Base-by-base conservation (phyloP, 2,113 vertebrate species). In the Capreolus pygargus region DNA sequence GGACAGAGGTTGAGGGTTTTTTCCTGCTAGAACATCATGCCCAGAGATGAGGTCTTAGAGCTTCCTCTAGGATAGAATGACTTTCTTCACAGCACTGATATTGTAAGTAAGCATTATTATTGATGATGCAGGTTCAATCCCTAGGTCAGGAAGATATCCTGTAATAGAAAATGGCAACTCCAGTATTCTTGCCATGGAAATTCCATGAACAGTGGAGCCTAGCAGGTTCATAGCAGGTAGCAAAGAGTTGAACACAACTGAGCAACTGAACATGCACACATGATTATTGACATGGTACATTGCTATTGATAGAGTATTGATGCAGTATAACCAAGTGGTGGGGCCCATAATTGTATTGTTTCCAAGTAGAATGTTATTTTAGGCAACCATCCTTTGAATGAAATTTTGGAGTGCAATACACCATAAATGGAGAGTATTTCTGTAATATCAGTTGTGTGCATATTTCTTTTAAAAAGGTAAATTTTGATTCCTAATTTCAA, bases 321-420 rank as follows among this genome's bases (percentile, higher is more conserved):
- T 55, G 23, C 21, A 39, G 7, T 25, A 47, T 87, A 58, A 25
- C 6, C 57, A 92, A 27, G 43, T 45, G 81, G 11, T 27, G 21
- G 15, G 8, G 4, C 47, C 13, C 7, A 67, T 28, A 81, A 50
- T 45, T 94, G 4, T 58, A 28, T 36, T 67, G 5, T 67, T 89
- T 82, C 55, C 54, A 36, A 58, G 33, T 57, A 36, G 95, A 89
- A 94, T 36, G 43, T 52, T 6, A 85, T 93, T 97, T 96, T 57
- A 89, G n/a, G 5, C 50, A 86, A 47, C 10, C 10, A 86, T 28
- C 1, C 27, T 86, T 90, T 78, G 50, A 67, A 43, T 33, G 28
- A 79, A 82, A 3, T n/a, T 91, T 85, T 83, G 61, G 2, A 93
- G 52, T 87, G 2, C 27, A 57, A 89, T 82, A 93, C 3, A 23